A percentile compares a stretch with the other conserved stretches of the same genome.
Conservation (phyloP, 2,113 vertebrate species). For the Rallus limicola region DNA sequence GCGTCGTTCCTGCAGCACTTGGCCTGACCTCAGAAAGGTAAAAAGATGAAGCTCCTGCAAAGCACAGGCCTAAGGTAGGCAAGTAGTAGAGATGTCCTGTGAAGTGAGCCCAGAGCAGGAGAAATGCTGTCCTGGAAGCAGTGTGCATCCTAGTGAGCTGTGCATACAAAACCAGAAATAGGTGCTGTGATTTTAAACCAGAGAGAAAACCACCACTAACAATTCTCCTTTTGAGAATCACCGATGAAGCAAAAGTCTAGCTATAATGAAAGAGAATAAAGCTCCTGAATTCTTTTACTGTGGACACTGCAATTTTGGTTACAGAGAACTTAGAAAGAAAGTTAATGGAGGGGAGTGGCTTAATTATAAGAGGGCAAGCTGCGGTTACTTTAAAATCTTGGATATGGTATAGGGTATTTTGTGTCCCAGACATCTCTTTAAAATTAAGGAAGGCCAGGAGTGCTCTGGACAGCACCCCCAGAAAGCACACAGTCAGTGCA, state of each 20-base stretch:
- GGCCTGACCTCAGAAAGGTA: neutral
- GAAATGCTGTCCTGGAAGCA: neutral
- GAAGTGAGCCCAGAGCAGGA: neutral
- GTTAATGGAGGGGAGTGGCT: neutral
- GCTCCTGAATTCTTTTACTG: neutral
- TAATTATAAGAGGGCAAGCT: constrained; percentile 34
- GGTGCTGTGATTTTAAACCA: neutral
- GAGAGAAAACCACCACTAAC: neutral
- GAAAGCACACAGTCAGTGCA: neutral
- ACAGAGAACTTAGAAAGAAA: neutral
- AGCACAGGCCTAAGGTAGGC: neutral
- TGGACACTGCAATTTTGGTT: constrained; percentile 53
- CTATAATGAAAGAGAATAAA: constrained; percentile 41
- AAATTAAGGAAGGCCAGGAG: neutral
- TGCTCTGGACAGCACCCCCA: neutral
- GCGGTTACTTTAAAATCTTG: constrained; percentile 23
- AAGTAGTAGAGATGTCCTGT: neutral
- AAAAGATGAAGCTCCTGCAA: neutral
- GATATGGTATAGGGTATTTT: neutral
- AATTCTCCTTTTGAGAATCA: neutral
- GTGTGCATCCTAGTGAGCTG: neutral
- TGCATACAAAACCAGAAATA: neutral
- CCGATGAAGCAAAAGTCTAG: neutral
- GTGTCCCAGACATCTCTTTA: neutral
- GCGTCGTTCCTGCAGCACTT: neutral